Base-by-base conservation (phyloP, 2,888 invertebrate genomes). In the Amphipoea oculea region DNA sequence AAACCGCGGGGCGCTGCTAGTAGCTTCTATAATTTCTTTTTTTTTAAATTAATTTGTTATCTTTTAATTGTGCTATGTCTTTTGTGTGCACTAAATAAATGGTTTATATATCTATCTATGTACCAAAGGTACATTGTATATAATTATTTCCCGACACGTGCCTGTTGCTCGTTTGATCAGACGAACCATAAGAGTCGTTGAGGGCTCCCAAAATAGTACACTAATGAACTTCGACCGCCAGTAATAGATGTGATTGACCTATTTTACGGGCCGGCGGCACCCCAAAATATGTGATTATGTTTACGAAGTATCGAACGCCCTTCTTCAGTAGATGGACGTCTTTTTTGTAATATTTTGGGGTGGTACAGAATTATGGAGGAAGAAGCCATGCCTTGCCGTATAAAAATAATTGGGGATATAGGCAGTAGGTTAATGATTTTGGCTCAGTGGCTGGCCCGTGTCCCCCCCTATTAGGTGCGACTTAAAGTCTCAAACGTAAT, bases 161-260 rank as follows among this genome's bases (percentile, higher is more conserved):
- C 66, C 75, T 75, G 54, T 68, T 75, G 66, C 60, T 62, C 72
- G 68, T 68, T 60, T n/a, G 69, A 57, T 77, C 29, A 68, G 67
- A 68, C 76, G 66, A 78, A 63, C 77, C 72, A 69, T 83, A 57
- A 57, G 71, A 66, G 68, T 40, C 51, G 68, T 40, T 73, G 54
- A 82, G 73, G 85, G 82, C 78, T 78, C 81, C 88, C 66, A 85
- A 86, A 88, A 89, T 90, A 90, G 82, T 79, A 72, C 77, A 65
- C 85, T 89, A 90, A 89, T 87, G 86, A 90, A 84, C 78, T 85
- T 84, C 81, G 83, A 79, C 82, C 84, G 82, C 75, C 84, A 73
- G 86, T 89, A 89, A 89, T 90, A 91, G 89, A 90, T 90, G 92
- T 90, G 92, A 91, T 91, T 91, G 92, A 92, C 92, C 92, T 90